These are phyloP conservation scores for Aradophagus sp. DNA, from an alignment of 1,140 invertebrate genomes.

Conservation along the genomic window DNA sequence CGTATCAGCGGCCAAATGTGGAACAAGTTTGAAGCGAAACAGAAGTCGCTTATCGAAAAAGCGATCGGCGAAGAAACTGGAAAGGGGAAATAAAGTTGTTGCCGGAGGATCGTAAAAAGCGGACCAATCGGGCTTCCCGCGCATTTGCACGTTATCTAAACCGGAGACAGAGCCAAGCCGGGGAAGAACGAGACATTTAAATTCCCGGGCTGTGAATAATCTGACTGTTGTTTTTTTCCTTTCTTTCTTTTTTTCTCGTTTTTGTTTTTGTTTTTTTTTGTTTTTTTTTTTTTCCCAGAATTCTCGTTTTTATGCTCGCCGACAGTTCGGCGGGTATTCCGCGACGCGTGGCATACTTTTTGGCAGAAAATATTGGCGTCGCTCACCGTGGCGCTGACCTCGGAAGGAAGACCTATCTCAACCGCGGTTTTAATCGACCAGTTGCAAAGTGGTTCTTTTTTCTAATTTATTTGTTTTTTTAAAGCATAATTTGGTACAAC, in stretches of 20 bases:
- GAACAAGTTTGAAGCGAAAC: background rate
- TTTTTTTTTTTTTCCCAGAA: too few relatives aligned
- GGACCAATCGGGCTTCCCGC: constrained; percentile 8
- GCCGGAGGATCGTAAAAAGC: constrained; percentile 21
- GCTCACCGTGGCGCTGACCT: constrained; percentile 31
- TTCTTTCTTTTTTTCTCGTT: too few relatives aligned
- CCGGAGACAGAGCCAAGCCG: constrained; percentile 21
- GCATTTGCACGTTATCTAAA: constrained; percentile 32
- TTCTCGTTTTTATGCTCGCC: too few relatives aligned
- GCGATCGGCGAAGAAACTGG: constrained; percentile 6
- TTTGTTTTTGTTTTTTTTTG: too few relatives aligned
- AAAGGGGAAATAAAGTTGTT: constrained; percentile 28
- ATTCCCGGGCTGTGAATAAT: constrained; percentile 38
- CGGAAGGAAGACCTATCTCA: constrained; percentile 37
- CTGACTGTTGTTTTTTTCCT: constrained; percentile 30
- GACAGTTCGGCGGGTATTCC: too few relatives aligned
- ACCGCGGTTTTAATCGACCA: constrained; percentile 16
- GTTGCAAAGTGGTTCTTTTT: background rate
- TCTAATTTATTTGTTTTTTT: too few relatives aligned
- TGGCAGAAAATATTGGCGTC: constrained; percentile 28
- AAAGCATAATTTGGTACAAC: too few relatives aligned
- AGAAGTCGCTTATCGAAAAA: constrained; percentile 19
- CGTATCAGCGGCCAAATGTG: background rate
- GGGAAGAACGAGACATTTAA: constrained; percentile 33
- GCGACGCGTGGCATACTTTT: constrained; percentile 36